Conservation (phyloP, 2,888 invertebrate species). For the Caenorhabditis sp. region DNA sequence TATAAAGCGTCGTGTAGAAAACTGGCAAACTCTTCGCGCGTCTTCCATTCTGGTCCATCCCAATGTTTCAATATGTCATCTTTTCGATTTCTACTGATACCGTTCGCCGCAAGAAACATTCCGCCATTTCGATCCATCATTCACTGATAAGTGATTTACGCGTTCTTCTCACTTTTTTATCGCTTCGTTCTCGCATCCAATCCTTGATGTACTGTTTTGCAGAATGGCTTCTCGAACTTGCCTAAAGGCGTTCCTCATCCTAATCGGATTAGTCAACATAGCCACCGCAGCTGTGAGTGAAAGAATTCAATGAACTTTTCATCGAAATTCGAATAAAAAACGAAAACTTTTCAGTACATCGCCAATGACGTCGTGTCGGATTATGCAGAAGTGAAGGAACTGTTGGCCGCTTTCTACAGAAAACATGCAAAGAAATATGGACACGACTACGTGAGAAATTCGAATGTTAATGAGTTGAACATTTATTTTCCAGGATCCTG, state of each 20-base stretch:
- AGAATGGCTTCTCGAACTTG: conserved; percentile 52
- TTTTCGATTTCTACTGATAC: conserved; percentile 4
- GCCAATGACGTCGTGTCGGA: conserved; percentile 68
- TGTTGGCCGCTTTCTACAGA: conserved; percentile 66
- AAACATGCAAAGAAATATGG: conserved; percentile 69
- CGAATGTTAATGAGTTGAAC: too few species aligned
- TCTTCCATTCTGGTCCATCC: conserved; percentile 17
- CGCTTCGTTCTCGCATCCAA: conserved; percentile 14
- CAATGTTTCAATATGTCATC: conserved; percentile 36
- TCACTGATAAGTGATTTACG: conserved; percentile 11
- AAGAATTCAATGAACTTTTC: neutral
- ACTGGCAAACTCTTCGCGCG: conserved; percentile 29
- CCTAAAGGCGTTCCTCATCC: conserved; percentile 32
- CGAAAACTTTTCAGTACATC: conserved; percentile 53
- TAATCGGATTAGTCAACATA: conserved; percentile 50
- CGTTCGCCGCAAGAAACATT: conserved; percentile 1
- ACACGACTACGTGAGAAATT: conserved; percentile 69
- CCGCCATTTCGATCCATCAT: conserved; percentile 21
- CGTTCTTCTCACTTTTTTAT: conserved; percentile 15
- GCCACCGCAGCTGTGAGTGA: conserved; percentile 32
- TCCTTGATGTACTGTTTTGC: conserved; percentile 36
- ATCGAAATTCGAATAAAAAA: neutral
- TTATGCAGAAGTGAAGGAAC: conserved; percentile 69
- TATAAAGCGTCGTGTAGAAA: conserved; percentile 23
- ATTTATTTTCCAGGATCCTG: conserved; percentile 59